Base-by-base conservation (phyloP, 2,113 vertebrate species). In the Rhinolophus sinicus region DNA sequence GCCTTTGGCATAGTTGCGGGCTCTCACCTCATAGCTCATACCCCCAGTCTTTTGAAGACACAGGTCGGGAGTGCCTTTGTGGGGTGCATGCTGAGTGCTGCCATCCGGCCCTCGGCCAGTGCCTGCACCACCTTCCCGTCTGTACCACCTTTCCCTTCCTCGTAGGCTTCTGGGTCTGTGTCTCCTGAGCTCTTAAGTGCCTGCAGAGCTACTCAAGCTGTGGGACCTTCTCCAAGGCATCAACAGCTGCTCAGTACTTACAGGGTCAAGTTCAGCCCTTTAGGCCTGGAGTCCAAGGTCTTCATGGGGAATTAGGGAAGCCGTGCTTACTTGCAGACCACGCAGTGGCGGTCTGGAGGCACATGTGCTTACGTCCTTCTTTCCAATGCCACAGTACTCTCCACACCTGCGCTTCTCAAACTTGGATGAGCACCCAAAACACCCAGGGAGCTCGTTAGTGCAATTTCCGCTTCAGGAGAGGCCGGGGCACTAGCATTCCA, bases 21-120 rank as follows among this genome's bases (percentile, higher is more conserved):
- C 24, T 35, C 24, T 38, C 47, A 38, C 1, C 4, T 2, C 40
- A 18, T 1, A 6, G 38, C 19, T 64, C 70, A 30, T 2, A 13
- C 7, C 64, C 35, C 44, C 13, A 9, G 13, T 14, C 52, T 62
- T 90, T 64, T 44, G 77, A 77, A 38, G 52, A 13, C 6, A 52
- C 26, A 19, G 3, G 19, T 0, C 9, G 18, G 30, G 40, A 38
- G 54, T 30, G 82, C 16, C 75, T 35, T 8, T 44, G 62, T 47
- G 33, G n/a, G 62, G 22, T 24, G 13, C 0, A 1, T 14, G 19
- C 24, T 30, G 13, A 62, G 4, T 1, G 4, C 26, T 6, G 4
- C 30, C 0, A 15, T 0, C 56, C 60, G 15, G 8, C 21, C 22
- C 65, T 67, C n/a, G 5, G 58, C 21, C 26, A 28, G 33, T 6